A percentile compares a stretch with the other conserved stretches of the same genome.
These are phyloP conservation scores for Stomatorhinus walkeri DNA, from an alignment of 2,797 vertebrate species.

Conservation along the genomic window DNA sequence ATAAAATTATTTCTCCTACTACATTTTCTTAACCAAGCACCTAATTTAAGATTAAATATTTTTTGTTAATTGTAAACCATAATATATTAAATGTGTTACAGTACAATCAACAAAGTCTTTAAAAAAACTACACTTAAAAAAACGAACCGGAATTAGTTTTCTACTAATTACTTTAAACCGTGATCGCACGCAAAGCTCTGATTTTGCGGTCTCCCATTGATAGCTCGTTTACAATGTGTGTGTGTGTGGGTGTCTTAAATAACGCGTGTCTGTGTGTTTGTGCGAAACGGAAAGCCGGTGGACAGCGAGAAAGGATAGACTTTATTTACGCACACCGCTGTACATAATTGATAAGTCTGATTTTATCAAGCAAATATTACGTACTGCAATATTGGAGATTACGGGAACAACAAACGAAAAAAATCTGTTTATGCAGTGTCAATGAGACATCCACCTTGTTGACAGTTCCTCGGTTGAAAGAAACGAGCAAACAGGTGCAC, in stretches of 20 bases:
- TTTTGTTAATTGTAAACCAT: not conserved
- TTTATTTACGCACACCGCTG: slow-evolving; percentile 10
- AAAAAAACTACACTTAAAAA: not conserved
- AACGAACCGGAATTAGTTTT: not conserved
- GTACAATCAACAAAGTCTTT: not conserved
- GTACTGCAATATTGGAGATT: slow-evolving; percentile 40
- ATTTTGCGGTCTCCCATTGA: not conserved
- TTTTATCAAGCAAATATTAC: slow-evolving; percentile 57
- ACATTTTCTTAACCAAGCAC: not conserved
- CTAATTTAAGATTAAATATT: not conserved
- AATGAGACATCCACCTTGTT: slow-evolving; percentile 50
- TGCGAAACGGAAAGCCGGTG: not conserved
- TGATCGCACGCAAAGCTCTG: not conserved
- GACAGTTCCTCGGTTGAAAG: slow-evolving; percentile 56
- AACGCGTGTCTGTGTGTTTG: not conserved
- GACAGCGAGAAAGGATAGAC: not conserved
- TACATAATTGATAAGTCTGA: slow-evolving; percentile 42
- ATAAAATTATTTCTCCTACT: not conserved
- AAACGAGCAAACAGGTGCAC: slow-evolving; percentile 51
- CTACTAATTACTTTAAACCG: not conserved
- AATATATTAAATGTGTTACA: not conserved
- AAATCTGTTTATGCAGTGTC: slow-evolving; percentile 47
- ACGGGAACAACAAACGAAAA: slow-evolving; percentile 35
- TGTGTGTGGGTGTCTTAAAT: not conserved
- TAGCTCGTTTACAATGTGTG: not conserved